Evolutionary conservation across 2,888 invertebrate genomes (phyloP).

Genomic region (Ferrisia virgata): DNA sequence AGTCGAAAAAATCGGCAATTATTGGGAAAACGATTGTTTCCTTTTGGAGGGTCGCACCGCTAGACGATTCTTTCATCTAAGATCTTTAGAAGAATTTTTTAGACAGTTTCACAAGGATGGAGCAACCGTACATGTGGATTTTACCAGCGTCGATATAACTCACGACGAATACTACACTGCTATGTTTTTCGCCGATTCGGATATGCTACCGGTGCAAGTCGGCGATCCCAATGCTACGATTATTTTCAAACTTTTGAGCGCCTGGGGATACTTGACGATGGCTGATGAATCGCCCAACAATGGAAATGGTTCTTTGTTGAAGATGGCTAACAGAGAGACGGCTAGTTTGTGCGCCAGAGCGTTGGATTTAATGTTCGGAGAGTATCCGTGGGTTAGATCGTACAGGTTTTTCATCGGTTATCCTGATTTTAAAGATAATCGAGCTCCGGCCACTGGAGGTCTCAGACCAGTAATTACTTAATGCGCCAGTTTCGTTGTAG

Average conservation of each 20-base stretch:
- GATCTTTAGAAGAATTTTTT: background rate
- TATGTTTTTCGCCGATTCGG: background rate
- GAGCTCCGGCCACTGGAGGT: background rate
- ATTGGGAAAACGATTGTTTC: background rate
- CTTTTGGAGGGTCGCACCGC: background rate
- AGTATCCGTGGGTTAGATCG: background rate
- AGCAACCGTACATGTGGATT: background rate
- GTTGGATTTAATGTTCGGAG: background rate
- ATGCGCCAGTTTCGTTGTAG: no score
- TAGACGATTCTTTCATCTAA: background rate
- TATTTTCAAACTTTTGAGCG: background rate
- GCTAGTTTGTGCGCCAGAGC: background rate
- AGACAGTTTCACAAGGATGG: background rate
- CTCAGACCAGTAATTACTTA: background rate
- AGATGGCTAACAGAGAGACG: background rate
- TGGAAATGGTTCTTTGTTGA: background rate
- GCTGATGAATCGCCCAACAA: background rate
- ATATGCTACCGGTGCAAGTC: background rate
- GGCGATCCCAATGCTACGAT: background rate
- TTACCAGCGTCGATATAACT: background rate
- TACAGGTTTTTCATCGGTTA: background rate
- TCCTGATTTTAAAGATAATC: background rate
- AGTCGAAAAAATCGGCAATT: background rate
- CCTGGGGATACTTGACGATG: background rate
- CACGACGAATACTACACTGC: background rate